Conservation (phyloP, 2,888 invertebrate species). For the Andrena haemorrhoa region DNA sequence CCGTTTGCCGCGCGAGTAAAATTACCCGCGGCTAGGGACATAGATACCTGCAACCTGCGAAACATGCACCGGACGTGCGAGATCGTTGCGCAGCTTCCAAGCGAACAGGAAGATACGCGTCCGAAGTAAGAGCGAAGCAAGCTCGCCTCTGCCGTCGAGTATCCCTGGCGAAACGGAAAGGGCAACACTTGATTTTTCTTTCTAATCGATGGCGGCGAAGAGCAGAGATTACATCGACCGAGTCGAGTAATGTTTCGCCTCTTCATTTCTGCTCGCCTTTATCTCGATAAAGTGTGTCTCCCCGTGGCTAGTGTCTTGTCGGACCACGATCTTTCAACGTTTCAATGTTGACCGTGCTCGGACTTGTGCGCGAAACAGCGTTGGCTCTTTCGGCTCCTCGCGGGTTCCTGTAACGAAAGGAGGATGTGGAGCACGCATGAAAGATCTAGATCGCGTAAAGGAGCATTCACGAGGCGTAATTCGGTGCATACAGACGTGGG, state of each 20-base stretch:
- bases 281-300: background rate
- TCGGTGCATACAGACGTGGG: conserved; percentile 61
- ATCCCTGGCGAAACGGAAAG: background rate
- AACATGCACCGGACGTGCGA: too few relatives aligned
- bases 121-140: too few relatives aligned
- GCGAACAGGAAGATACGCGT: too few relatives aligned
- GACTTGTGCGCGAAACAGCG: too few relatives aligned
- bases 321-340: too few relatives aligned
- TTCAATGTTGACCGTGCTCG: too few relatives aligned
- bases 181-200: background rate
- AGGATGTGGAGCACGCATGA: conserved; percentile 39
- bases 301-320: too few relatives aligned
- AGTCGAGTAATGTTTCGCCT: conserved; percentile 14
- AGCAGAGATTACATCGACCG: conserved; percentile 4
- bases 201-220: background rate
- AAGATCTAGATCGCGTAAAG: conserved; percentile 74
- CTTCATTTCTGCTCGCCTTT: background rate
- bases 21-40: background rate
- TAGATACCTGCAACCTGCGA: too few relatives aligned
- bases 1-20: background rate
- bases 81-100: too few relatives aligned
- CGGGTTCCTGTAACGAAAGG: background rate
- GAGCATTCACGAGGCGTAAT: conserved; percentile 40
- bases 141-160: too few relatives aligned
- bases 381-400: too few relatives aligned